phyloP scores from a whole-genome alignment of 2,113 vertebrate genomes.

The Onychostoma macrolepis region DNA sequence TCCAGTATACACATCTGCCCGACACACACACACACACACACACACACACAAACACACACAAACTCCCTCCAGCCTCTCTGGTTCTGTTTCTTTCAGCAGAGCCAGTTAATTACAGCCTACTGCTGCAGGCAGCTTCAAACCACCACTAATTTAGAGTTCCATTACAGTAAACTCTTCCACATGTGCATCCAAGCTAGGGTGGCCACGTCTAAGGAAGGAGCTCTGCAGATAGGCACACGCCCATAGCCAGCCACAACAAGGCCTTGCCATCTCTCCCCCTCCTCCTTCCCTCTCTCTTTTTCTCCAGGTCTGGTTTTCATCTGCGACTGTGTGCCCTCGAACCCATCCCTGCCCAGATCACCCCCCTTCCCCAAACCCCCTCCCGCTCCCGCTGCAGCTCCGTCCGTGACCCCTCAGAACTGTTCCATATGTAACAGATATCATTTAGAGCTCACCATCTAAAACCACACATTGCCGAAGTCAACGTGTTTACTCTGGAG shows the following conservation, averaged over 20 bases:
- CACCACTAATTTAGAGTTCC: slow-evolving; percentile 86
- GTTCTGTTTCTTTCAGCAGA: slow-evolving; percentile 82
- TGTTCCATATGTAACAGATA: slow-evolving; percentile 67
- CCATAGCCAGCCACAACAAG: slow-evolving; percentile 68
- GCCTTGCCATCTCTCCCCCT: slow-evolving; percentile 54
- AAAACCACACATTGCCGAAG: slow-evolving; percentile 37
- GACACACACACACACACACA: slow-evolving; percentile 59
- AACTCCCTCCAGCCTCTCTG: slow-evolving; percentile 71
- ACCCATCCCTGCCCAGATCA: slow-evolving; percentile 14
- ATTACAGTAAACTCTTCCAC: slow-evolving; percentile 87
- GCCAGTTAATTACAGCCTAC: slow-evolving; percentile 85
- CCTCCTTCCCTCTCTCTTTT: slow-evolving; percentile 55
- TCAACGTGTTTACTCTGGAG: slow-evolving; percentile 45
- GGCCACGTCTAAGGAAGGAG: slow-evolving; percentile 83
- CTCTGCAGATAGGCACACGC: slow-evolving; percentile 71
- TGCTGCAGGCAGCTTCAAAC: slow-evolving; percentile 84
- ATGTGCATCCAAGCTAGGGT: slow-evolving; percentile 80
- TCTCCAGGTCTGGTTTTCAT: slow-evolving; percentile 35
- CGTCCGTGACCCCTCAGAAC: slow-evolving; percentile 66
- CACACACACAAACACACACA: slow-evolving; percentile 57
- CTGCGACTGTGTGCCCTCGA: slow-evolving; percentile 26
- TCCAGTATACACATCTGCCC: slow-evolving; percentile 56
- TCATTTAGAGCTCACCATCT: slow-evolving; percentile 45
- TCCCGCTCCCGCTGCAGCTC: slow-evolving; percentile 64
- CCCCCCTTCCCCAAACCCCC: slow-evolving; percentile 15